A percentile compares a stretch with the other conserved stretches of the same genome.
Conservation (phyloP, 2,113 vertebrate genomes). For the Tautogolabrus adspersus region DNA sequence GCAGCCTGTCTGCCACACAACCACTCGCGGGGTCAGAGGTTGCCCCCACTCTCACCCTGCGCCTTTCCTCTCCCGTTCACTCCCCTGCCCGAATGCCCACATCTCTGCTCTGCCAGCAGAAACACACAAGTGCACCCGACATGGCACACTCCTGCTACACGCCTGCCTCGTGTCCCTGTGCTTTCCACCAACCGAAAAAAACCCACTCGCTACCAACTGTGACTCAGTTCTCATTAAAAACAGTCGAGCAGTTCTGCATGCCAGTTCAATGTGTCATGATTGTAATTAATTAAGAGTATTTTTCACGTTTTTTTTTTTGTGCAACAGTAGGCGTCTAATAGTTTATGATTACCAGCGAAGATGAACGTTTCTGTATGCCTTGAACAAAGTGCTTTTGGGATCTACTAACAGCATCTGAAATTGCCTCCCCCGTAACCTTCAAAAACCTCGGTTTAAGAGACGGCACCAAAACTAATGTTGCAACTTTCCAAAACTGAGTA, state of each 20-base stretch:
- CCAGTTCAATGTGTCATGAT: constrained; percentile 10
- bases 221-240: constrained; percentile 48
- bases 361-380: constrained; percentile 1
- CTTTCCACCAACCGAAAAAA: constrained; percentile 27
- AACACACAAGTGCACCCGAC: constrained; percentile 54
- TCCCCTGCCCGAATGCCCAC: constrained; percentile 12
- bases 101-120: constrained; percentile 16
- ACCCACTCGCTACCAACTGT: constrained; percentile 49
- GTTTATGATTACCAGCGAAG: constrained; percentile 13
- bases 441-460: background rate
- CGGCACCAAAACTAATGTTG: no score
- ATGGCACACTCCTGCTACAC: constrained; percentile 24
- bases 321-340: background rate
- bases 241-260: constrained; percentile 32
- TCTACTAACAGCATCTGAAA: background rate
- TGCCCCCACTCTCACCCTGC: constrained; percentile 12
- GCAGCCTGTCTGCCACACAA: constrained; percentile 46
- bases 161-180: constrained; percentile 33
- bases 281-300: constrained; percentile 11
- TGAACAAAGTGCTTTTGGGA: background rate
- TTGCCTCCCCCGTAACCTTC: background rate
- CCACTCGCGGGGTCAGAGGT: constrained; percentile 52
- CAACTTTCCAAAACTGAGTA: background rate
- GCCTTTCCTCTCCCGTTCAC: constrained; percentile 22
- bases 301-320: background rate